These are phyloP conservation scores for Drosophila kuntzei DNA, from an alignment of 2,888 invertebrate genomes.

Conservation along the genomic window DNA sequence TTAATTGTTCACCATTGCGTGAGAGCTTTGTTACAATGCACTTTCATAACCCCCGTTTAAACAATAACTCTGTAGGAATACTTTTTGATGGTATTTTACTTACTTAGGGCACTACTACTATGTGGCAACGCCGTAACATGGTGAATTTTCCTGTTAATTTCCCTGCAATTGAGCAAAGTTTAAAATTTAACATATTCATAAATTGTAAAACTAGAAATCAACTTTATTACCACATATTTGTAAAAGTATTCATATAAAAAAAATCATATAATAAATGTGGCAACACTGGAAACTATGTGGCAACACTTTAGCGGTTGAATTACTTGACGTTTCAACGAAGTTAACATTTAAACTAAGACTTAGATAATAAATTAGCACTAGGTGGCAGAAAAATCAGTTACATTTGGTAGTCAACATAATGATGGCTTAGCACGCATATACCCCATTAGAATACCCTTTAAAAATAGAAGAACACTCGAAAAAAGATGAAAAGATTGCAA, in stretches of 20 bases:
- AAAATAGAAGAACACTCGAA: background rate
- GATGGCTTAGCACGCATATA: background rate
- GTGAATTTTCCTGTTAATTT: conserved; percentile 2
- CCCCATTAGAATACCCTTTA: background rate
- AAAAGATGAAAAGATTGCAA: conserved; percentile 11
- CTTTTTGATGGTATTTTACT: background rate
- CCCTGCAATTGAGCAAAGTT: background rate
- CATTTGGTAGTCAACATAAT: background rate
- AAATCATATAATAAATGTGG: too few species aligned
- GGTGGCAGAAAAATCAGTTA: background rate
- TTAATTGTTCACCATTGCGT: background rate
- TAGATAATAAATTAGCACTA: background rate
- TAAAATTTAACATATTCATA: background rate
- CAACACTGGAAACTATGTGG: background rate
- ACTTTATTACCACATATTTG: too few species aligned
- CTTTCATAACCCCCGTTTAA: too few species aligned
- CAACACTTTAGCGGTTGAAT: background rate
- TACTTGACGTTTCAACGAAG: background rate
- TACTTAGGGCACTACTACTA: background rate
- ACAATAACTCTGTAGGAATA: background rate
- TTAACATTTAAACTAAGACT: too few species aligned
- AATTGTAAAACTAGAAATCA: too few species aligned
- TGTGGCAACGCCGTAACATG: conserved; percentile 9
- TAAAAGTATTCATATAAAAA: too few species aligned
- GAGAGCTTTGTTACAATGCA: background rate